Base-by-base conservation (phyloP, 2,888 invertebrate species). In the Volucella zonaria region DNA sequence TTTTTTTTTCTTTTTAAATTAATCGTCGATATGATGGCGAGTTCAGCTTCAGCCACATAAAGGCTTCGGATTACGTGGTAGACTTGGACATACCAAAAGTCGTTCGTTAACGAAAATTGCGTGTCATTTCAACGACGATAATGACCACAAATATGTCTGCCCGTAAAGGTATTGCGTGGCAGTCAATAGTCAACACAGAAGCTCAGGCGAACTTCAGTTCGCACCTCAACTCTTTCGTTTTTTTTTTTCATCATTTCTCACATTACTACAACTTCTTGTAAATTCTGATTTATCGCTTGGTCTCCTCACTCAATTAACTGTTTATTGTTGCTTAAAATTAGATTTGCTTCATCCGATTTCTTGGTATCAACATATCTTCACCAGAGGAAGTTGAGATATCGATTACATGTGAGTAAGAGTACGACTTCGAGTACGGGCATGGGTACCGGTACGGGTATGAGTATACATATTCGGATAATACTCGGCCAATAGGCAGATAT, bases 301-400 rank as follows among this genome's bases (percentile, higher is more conserved):
- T 62, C 59, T 77, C 68, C 43, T 59, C 45, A 67, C 52, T 47
- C 68, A 76, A 81, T 85, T 81, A 77, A 67, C 54, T 54, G 81
- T 77, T 85, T 81, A 81, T 85, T 85, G 73, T 85, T 81, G 62
- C 64, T 68, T 64, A 58, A 85, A 62, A 73, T 81, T 61, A 42
- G 62, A 47, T 51, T 73, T 61, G 52, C 47, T 77, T 76, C 70
- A 47, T 51, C 8, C 51, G 45, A 70, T 64, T 52, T 75, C 47
- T 77, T 54, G 40, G 59, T 73, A 51, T 82, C 54, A 43, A 23
- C 23, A 38, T 45, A 40, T 42, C 45, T 23, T 12, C 11, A 56
- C 56, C 12, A 70, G 64, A 85, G 85, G 81, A 85, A 85, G 73
- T 85, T 68, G 52, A 31, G 31, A 73, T 81, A 85, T 81, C 71